Base-by-base conservation (phyloP, 2,797 vertebrate genomes). In the Phalanger gymnotis region DNA sequence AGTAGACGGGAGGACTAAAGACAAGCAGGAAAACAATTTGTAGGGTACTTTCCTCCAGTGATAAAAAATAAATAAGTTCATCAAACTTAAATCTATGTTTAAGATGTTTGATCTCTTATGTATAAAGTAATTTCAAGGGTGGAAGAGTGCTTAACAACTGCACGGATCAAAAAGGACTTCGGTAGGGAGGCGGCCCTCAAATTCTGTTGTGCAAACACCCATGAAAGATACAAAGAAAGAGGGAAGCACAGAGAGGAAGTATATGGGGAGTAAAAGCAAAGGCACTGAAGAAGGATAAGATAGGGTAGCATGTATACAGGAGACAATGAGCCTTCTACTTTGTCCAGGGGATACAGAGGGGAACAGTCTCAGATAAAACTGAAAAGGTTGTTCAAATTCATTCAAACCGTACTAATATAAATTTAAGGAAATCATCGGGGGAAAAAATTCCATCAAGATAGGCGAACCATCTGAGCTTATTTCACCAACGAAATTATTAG, bases 401-500 rank as follows among this genome's bases (percentile, higher is more conserved):
- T 51, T 87, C 73, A 87, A 87, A 87, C 25, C 40, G 40, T 87
- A 47, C 25, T 7, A 7, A 87, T 51, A 27, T 87, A 87, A 95
- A 97, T 81, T 96, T 93, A 61, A 92, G 55, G 66, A 89, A 55
- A 25, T 90, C n/a, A 94, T 92, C 73, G 92, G 56, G 22, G 40
- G 40, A 11, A 40, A 73, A 90, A 57, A 94, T 52, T 81, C 92
- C 90, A 92, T 90, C 87, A 94, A 94, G 96, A 96, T 53, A 95
- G 47, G 12, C 66, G 94, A 96, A 94, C 0, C 73, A 51, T 87
- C 40, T 87, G 73, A 92, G 55, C 10, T 5, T 93, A 27, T 61
- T 54, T 66, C 92, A 94, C 11, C 55, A 95, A 95, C 6, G 73
- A 87, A 87, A 87, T 87, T 51, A 87, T 87, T 87, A 87, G 40